Percentiles rank a stretch among this genome's conserved stretches.
phyloP scores from a whole-genome alignment of 2,888 invertebrate genomes.

The Caenorhabditis sinica region DNA sequence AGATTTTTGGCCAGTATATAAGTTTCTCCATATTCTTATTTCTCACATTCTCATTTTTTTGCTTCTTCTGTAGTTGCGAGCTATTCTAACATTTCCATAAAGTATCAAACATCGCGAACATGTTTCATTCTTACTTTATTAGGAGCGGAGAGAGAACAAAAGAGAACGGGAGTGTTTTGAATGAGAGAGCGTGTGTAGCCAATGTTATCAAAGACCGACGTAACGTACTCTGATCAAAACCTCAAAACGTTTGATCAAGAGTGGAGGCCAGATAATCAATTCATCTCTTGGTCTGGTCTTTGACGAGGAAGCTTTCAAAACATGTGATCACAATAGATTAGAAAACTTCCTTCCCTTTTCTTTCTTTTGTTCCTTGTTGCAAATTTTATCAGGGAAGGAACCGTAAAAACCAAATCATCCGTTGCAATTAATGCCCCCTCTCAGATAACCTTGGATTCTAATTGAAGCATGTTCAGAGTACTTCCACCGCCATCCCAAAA shows the following conservation, averaged over 20 bases:
- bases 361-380: slow-evolving; percentile 36
- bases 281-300: slow-evolving; percentile 29
- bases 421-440: neutral
- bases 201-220: slow-evolving; percentile 17
- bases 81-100: neutral
- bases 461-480: slow-evolving; percentile 50
- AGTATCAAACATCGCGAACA: slow-evolving; percentile 2
- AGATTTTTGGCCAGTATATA: neutral
- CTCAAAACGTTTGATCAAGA: slow-evolving; percentile 12
- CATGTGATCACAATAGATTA: slow-evolving; percentile 27
- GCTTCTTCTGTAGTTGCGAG: neutral
- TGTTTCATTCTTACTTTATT: neutral
- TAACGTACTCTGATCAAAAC: slow-evolving; percentile 27
- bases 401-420: slow-evolving; percentile 1
- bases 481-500: slow-evolving; percentile 43
- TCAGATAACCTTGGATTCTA: slow-evolving; percentile 23
- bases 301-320: slow-evolving; percentile 28
- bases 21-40: neutral
- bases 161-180: neutral
- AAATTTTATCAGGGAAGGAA: slow-evolving; percentile 28
- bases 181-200: neutral
- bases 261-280: slow-evolving; percentile 11
- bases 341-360: slow-evolving; percentile 22
- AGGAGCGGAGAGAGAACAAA: neutral
- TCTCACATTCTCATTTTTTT: neutral